These are phyloP conservation scores for Nicator chloris DNA, from an alignment of 2,113 vertebrate species.

Conservation along the genomic window DNA sequence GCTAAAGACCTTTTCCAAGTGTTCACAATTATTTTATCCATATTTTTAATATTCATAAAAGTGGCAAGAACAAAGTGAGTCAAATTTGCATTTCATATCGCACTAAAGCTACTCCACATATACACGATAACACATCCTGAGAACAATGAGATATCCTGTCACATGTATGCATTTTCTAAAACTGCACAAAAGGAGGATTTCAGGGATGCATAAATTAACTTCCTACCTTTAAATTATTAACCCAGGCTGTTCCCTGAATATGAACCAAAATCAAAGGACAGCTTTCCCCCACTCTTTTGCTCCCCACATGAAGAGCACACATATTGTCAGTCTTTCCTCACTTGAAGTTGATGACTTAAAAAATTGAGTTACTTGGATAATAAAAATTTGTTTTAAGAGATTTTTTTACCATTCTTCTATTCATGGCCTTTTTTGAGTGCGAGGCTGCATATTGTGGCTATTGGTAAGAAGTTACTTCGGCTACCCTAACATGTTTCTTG, in stretches of 20 bases:
- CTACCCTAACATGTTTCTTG: not conserved
- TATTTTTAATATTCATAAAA: constrained; percentile 72
- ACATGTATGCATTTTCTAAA: constrained; percentile 56
- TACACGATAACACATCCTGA: constrained; percentile 48
- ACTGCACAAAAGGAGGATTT: constrained; percentile 58
- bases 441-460: not conserved
- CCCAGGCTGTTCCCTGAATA: constrained; percentile 34
- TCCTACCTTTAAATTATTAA: constrained; percentile 66
- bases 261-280: constrained; percentile 37
- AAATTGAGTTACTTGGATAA: not conserved
- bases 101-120: constrained; percentile 56
- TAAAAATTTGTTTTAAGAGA: not conserved
- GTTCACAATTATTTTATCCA: constrained; percentile 62
- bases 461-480: not conserved
- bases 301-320: not conserved
- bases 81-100: constrained; percentile 64
- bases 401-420: not conserved
- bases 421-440: not conserved
- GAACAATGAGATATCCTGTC: constrained; percentile 66
- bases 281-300: not conserved
- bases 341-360: not conserved
- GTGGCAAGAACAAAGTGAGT: constrained; percentile 64
- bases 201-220: constrained; percentile 62
- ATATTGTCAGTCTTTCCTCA: not conserved
- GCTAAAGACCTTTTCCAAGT: constrained; percentile 53